Evolutionary conservation across 1,140 invertebrate species (phyloP).

Genomic region (Holotrichia oblita): DNA sequence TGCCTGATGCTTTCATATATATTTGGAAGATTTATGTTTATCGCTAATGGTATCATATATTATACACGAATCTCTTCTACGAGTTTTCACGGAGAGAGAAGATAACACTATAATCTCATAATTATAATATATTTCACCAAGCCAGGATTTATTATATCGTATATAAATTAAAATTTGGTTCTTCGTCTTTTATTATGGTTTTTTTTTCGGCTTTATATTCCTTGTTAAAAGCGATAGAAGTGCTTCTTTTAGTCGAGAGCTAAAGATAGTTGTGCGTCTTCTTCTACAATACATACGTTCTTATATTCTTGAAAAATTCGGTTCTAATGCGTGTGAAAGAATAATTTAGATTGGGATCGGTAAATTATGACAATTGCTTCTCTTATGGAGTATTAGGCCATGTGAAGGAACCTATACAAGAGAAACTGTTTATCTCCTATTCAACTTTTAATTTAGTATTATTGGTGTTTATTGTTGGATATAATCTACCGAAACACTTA

Average conservation of each 20-base stretch:
- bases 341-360: slow-evolving; percentile 35
- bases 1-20: slow-evolving; percentile 3
- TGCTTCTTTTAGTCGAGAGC: background rate
- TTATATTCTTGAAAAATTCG: background rate
- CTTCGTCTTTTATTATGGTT: no score
- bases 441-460: slow-evolving; percentile 33
- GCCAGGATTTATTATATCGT: slow-evolving; percentile 25
- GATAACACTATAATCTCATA: slow-evolving; percentile 32
- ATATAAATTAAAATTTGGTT: slow-evolving; percentile 20
- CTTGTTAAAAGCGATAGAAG: background rate
- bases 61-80: background rate
- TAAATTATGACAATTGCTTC: slow-evolving; percentile 25
- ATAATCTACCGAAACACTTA: background rate
- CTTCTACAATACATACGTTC: background rate
- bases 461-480: slow-evolving; percentile 27
- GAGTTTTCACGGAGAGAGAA: background rate
- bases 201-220: background rate
- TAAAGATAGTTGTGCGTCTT: background rate
- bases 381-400: background rate
- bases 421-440: background rate
- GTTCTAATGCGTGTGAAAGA: slow-evolving; percentile 9
- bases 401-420: background rate
- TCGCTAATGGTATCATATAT: slow-evolving; percentile 30
- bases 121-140: slow-evolving; percentile 37
- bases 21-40: slow-evolving; percentile 24